Evolutionary conservation across 1,140 invertebrate species (phyloP), one percentile per base, ranked within the genome.

Genomic region (Hycleus phaleratus): DNA sequence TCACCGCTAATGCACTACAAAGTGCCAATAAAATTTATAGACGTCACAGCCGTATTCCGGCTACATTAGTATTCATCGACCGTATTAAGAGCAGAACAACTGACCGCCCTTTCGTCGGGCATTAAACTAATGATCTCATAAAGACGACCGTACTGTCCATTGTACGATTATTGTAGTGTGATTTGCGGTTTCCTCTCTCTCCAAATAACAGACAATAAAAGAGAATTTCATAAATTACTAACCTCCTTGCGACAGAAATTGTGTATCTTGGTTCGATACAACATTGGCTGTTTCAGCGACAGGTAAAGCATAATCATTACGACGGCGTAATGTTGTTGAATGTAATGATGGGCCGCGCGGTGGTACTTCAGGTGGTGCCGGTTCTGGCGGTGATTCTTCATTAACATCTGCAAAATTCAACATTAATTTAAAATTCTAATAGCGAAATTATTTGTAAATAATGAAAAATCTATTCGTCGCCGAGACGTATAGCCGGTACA

Each of bases 311-410:
- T 66, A 72, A 42, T 74, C 71, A 7, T 66, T 59, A 32, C 68
- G 53, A 11, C 71, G 52, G 24, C 72, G 66, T 18, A 73, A 54
- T 11, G 71, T 71, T 0, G 79, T 72, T 44, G 80, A 78, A 67
- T 85, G 83, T 11, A 86, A 73, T 26, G 85, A 86, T 3, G 83
- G 83, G 4, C 85, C 85, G 42, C 85, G 74, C 1, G 85, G 84
- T 6, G 85, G 85, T 5, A 87, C 82, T 71, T 87, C 85, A 0
- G 85, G 85, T 8, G 85, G 85, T 7, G 85, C 85, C 1, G 85
- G 85, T 68, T 87, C 85, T 2, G 85, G 85, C 3, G 85, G 85
- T 0, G 83, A 84, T 56, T 87, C 83, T 60, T 82, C 77, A 38
- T 79, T 78, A 4, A 74, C 72, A 62, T 81, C 81, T 82, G 70